Conservation (phyloP, 30 jellyfish, hydroid and myxozoan species). For the Pseudorhiza aurosa region DNA sequence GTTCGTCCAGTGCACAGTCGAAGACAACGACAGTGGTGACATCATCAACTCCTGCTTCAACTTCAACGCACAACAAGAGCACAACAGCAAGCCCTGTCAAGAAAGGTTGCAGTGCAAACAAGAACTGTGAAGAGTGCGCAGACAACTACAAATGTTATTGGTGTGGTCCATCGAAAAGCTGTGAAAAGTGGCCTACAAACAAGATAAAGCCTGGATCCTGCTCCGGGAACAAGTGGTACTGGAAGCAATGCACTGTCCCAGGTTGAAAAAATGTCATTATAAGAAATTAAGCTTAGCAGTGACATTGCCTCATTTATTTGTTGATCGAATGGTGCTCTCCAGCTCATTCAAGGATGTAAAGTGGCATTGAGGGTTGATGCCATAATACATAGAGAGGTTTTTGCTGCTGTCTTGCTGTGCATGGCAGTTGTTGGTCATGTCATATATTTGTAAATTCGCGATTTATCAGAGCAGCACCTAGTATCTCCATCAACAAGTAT, state of each 20-base stretch:
- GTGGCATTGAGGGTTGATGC: too few relatives aligned
- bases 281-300: not conserved
- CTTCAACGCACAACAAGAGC: not conserved
- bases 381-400: too few relatives aligned
- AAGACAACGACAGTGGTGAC: constrained; percentile 10
- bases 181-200: constrained; percentile 70
- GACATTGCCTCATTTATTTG: too few relatives aligned
- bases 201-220: constrained; percentile 75
- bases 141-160: constrained; percentile 79
- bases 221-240: constrained; percentile 83
- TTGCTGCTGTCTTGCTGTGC: too few relatives aligned
- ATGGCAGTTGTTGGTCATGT: too few relatives aligned
- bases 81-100: constrained; percentile 43
- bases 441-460: too few relatives aligned
- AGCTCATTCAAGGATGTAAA: too few relatives aligned
- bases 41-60: not conserved
- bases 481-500: too few relatives aligned
- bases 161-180: constrained; percentile 89
- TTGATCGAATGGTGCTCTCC: too few relatives aligned
- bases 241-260: constrained; percentile 97
- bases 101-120: constrained; percentile 41
- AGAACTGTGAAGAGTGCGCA: constrained; percentile 70
- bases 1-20: too few relatives aligned
- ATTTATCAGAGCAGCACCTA: too few relatives aligned
- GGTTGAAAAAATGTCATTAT: constrained; percentile 45